Percentiles rank a stretch among this genome's conserved stretches.
Conservation (phyloP, 2,888 invertebrate species). For the Hoplodrina blanda region DNA sequence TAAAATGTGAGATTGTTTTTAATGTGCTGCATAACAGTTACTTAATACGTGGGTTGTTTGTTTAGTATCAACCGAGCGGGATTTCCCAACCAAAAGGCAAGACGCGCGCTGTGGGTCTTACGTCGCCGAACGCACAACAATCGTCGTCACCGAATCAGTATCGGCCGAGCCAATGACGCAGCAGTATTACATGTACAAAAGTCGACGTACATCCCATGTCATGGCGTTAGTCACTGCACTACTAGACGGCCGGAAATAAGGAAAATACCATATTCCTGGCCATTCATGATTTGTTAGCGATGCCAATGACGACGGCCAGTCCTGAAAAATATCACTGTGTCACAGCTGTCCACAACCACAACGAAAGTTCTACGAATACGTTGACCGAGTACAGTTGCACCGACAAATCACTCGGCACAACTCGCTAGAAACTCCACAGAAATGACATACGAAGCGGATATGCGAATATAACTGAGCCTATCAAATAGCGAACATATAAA, state of each 20-base stretch:
- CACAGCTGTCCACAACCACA: slow-evolving; percentile 38
- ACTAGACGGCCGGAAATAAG: slow-evolving; percentile 61
- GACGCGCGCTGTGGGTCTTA: slow-evolving; percentile 23
- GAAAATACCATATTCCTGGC: slow-evolving; percentile 56
- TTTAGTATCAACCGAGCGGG: slow-evolving; percentile 22
- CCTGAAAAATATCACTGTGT: slow-evolving; percentile 41
- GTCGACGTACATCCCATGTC: slow-evolving; percentile 56
- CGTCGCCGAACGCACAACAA: slow-evolving; percentile 41
- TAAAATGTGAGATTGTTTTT: slow-evolving; percentile 50
- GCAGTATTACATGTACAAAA: slow-evolving; percentile 27
- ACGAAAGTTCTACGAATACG: slow-evolving; percentile 36
- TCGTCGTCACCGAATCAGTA: slow-evolving; percentile 52
- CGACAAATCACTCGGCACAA: slow-evolving; percentile 25
- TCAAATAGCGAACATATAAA: slow-evolving; percentile 64
- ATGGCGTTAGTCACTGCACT: slow-evolving; percentile 56
- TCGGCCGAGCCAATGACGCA: slow-evolving; percentile 57
- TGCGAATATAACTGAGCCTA: slow-evolving; percentile 63
- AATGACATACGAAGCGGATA: slow-evolving; percentile 59
- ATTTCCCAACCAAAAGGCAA: slow-evolving; percentile 38
- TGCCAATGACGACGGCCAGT: slow-evolving; percentile 8
- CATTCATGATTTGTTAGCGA: slow-evolving; percentile 31
- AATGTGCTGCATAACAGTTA: slow-evolving; percentile 53
- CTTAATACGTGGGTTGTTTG: slow-evolving; percentile 33
- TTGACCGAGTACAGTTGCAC: slow-evolving; percentile 22
- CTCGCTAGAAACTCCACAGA: slow-evolving; percentile 49